Evolutionary conservation across 2,113 vertebrate species (phyloP), one percentile per base, ranked within the genome.

Genomic region (Lampris megalopsis): DNA sequence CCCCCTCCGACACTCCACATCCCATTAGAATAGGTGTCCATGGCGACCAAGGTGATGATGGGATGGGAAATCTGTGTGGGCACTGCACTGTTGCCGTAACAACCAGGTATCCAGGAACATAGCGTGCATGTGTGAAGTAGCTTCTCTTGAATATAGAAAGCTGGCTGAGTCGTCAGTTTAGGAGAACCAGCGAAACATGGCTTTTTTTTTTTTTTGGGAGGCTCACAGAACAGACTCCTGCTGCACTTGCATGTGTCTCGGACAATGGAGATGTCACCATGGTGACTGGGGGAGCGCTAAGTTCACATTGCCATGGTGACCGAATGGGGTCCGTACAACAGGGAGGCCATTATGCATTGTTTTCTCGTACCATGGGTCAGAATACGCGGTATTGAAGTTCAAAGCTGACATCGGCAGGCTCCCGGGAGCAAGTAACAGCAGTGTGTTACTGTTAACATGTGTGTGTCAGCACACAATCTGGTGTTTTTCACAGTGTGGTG

Each of bases 51-150:
- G 67, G 68, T 56, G 65, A 73, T 77, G 80, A 84, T 73, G 83
- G 76, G 68, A 80, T 71, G 47, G 24, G 66, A 75, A 56, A 70
- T 75, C 5, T 79, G 75, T 80, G 86, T 82, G 84, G 88, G 84
- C 11, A 6, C 73, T 62, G 75, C 24, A 6, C 37, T 50, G 79
- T 87, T 86, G 58, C 85, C 43, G n/a, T 74, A 43, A 79, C 38
- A 5, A 89, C 81, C 74, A 87, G 87, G 89, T 90, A 83, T 81
- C 73, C 58, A 77, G 73, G 80, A 77, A 73, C 43, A 77, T 48
- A 54, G 56, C 65, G 36, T 62, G 47, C 77, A 66, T 58, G 63
- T 65, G 70, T 74, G 57, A 79, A 85, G 86, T 77, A 68, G 36
- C 45, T 66, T 42, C 67, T 47, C 10, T 35, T 78, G 67, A 71